Evolutionary conservation across 2,888 invertebrate genomes (phyloP).

Genomic region (Fabriciana adippe): DNA sequence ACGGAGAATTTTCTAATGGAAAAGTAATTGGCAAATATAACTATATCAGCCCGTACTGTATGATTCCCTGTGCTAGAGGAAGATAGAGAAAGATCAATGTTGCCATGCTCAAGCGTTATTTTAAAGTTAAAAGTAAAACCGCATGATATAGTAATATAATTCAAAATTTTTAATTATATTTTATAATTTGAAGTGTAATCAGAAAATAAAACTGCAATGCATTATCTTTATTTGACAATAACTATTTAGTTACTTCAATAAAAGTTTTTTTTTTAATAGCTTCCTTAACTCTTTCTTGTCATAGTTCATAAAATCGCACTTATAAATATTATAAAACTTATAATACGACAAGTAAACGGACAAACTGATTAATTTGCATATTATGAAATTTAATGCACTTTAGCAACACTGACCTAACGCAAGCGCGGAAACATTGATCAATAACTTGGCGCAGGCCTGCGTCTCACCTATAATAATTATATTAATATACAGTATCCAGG

Average conservation of each 20-base stretch:
- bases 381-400: conserved; percentile 5
- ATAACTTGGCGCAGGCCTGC: conserved; percentile 13
- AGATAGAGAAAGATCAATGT: conserved; percentile 31
- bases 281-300: too few relatives aligned
- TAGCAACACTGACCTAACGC: conserved; percentile 34
- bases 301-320: neutral
- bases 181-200: neutral
- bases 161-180: neutral
- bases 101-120: conserved; percentile 22
- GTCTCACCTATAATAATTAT: neutral
- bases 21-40: conserved; percentile 25
- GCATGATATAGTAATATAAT: conserved; percentile 17
- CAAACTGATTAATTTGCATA: conserved; percentile 15
- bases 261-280: too few relatives aligned
- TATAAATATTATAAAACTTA: neutral
- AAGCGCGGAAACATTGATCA: conserved; percentile 34
- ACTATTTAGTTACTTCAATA: neutral
- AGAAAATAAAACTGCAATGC: neutral
- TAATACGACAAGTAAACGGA: neutral
- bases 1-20: conserved; percentile 31
- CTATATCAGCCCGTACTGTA: conserved; percentile 18
- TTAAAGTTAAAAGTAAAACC: conserved; percentile 18
- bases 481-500: conserved; percentile 9
- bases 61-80: conserved; percentile 27
- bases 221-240: neutral